Conservation (phyloP, 2,797 vertebrate species). For the Anguilla anguilla region DNA sequence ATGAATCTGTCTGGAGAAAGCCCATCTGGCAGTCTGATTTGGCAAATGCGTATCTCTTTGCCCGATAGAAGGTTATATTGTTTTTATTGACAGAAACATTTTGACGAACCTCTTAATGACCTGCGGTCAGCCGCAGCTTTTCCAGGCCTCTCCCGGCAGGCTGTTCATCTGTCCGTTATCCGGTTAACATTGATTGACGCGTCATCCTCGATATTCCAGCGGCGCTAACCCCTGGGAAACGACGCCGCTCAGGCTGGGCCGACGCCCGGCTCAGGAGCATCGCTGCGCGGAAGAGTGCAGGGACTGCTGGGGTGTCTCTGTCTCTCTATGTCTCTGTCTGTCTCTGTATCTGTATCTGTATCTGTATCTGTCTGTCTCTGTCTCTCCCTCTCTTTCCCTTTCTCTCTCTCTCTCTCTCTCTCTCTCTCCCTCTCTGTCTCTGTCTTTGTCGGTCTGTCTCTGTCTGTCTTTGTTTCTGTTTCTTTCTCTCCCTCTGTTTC, state of each 20-base stretch:
- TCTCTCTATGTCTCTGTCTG: no score
- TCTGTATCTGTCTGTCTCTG: not conserved
- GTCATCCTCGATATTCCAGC: not conserved
- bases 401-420: not conserved
- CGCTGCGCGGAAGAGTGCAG: no score
- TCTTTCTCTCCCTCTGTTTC: no score
- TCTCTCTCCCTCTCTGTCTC: not conserved
- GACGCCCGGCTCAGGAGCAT: not conserved
- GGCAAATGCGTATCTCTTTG: not conserved
- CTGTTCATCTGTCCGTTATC: not conserved
- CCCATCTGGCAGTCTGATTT: not conserved
- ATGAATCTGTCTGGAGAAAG: not conserved
- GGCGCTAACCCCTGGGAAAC: not conserved
- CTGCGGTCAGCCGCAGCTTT: not conserved
- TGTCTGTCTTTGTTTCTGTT: not conserved
- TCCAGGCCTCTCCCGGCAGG: not conserved
- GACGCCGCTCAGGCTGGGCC: not conserved
- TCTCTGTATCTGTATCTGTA: no score
- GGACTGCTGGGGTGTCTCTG: not conserved
- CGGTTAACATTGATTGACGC: constrained; percentile 18
- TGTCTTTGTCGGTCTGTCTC: no score
- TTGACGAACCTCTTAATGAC: not conserved
- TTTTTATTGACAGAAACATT: constrained; percentile 5
- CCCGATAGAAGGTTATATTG: not conserved
- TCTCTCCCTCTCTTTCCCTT: no score